Evolutionary conservation across 2,888 invertebrate species (phyloP), one percentile per base, ranked within the genome.

Genomic region (Protodeltote pygarga): DNA sequence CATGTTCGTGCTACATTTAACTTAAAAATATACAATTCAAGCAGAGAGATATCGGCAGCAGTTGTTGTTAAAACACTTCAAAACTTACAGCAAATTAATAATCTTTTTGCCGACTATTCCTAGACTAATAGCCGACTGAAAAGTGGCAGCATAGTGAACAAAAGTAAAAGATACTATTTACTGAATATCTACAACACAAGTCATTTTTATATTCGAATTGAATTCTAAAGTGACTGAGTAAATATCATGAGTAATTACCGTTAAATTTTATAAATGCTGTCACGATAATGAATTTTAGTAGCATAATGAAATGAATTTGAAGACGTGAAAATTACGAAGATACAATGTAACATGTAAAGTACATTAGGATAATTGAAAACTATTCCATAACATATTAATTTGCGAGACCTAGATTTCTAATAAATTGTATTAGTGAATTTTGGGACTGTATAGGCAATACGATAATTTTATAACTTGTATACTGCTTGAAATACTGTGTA

Each of bases 361-460:
- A 21, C 15, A 52, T 37, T 50, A 13, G 5, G 20, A 29, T 42
- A 28, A 64, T 41, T 33, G 24, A 28, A 34, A 24, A 35, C 13
- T 25, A 45, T 40, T 46, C 38, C 35, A 46, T 29, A 38, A 28
- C 21, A 38, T 31, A 27, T 34, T 55, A 14, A 29, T 37, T 59
- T 50, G 33, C 38, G 33, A 54, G 53, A 44, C 39, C 40, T 53
- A 47, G 32, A 65, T 55, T 53, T 35, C 42, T 58, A 46, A 38
- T 28, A 50, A 52, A 41, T 39, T 55, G 35, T 65, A 53, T 53
- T 42, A 32, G 41, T 62, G 33, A 44, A 58, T 55, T 23, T 59
- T 51, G 52, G 65, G 55, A 67, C 62, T 59, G 46, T 59, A 29
- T 59, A 62, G 51, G 53, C 55, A 53, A 57, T 65, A 60, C 25